Base-by-base conservation (phyloP, 1,140 invertebrate species). In the Vanessa tameamea region DNA sequence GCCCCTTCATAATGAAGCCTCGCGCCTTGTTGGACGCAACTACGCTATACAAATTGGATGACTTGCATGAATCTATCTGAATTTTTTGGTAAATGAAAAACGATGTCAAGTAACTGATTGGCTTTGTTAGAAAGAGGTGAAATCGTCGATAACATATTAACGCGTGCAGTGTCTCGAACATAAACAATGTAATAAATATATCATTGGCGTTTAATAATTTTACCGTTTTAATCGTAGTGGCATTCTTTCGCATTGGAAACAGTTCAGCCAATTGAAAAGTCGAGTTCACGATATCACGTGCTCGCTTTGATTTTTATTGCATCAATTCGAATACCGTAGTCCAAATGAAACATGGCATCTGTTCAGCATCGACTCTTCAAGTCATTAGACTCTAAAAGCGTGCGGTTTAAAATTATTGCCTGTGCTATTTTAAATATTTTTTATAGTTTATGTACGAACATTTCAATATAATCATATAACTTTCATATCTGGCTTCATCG, bases 1-100 rank as follows among this genome's bases (percentile, higher is more conserved):
- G 86, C 78, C 88, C 81, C 76, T 43, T 50, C 76, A 20, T 83
- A 83, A 88, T 82, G 77, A 57, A 90, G 83, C 68, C 79, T 79
- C 78, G 82, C 86, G 85, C 82, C 82, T 85, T 80, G 83, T 84
- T 82, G 78, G 83, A 85, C 86, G 83, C 85, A 82, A 87, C 76
- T 79, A 67, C 78, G 74, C 78, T 77, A 82, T 69, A 76, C 81
- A 83, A 86, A 88, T 88, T 87, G 85, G 83, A 82, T 81, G 82
- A 85, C 47, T 78, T 80, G 80, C 67, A 47, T 61, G 55, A 72
- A 48, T 64, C 53, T 61, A 64, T 50, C 12, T 47, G 7, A 55
- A 14, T 66, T 76, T 68, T 76, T 65, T 73, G 71, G 69, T 73
- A 73, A 53, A 57, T 50, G 69, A 57, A 71, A 48, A 26, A 47